These are phyloP conservation scores for Tetraneura akinire DNA, from an alignment of 1,140 invertebrate species.

Conservation along the genomic window DNA sequence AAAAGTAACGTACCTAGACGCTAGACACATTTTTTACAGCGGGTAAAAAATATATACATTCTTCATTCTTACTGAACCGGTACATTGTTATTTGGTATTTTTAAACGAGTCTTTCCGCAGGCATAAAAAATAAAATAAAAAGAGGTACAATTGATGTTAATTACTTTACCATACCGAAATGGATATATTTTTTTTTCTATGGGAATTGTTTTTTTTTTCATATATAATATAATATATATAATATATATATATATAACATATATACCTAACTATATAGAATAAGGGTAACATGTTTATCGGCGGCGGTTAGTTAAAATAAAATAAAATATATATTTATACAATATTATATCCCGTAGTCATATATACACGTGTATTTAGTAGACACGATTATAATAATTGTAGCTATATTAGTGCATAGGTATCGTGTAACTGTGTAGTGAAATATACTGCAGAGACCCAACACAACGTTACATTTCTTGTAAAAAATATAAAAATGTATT, in stretches of 20 bases:
- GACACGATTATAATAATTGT: constrained; percentile 43
- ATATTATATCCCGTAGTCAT: neutral
- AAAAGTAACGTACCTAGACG: constrained; percentile 20
- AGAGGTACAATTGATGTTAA: constrained; percentile 43
- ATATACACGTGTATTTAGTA: constrained; percentile 7
- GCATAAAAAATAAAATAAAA: constrained; percentile 33
- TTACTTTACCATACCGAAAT: constrained; percentile 42
- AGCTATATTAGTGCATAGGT: constrained; percentile 10
- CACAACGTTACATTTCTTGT: neutral
- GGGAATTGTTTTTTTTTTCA: constrained; percentile 37
- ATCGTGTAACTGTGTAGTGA: no score
- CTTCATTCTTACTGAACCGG: neutral
- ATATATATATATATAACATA: neutral
- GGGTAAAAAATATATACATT: constrained; percentile 16
- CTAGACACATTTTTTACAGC: constrained; percentile 1
- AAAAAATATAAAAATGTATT: neutral
- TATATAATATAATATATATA: no score
- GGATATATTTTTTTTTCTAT: constrained; percentile 26
- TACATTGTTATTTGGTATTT: constrained; percentile 45
- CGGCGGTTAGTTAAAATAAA: constrained; percentile 36
- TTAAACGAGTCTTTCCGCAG: constrained; percentile 45
- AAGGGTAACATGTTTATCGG: constrained; percentile 42
- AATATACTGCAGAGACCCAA: neutral
- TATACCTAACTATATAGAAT: no score
- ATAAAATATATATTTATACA: neutral